A percentile compares a stretch with the other conserved stretches of the same genome.
Evolutionary conservation across 2,113 vertebrate species (phyloP).

Genomic region (Maylandia zebra): DNA sequence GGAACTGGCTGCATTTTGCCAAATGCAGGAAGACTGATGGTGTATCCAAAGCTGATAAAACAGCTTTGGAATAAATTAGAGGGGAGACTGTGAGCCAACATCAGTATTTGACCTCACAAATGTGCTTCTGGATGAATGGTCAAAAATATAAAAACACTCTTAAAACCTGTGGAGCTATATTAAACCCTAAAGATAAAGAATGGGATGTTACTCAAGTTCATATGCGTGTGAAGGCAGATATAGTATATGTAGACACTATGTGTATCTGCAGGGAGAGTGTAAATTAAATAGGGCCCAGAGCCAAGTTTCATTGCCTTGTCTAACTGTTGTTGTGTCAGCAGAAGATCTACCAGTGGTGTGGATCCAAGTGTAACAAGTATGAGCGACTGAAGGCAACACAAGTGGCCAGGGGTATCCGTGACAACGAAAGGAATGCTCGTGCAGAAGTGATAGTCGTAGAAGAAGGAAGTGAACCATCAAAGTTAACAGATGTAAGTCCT

Average conservation of each 20-base stretch:
- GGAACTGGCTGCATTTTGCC: not conserved
- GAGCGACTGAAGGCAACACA: slow-evolving; percentile 84
- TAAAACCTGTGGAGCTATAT: not conserved
- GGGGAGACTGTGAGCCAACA: not conserved
- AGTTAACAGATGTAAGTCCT: slow-evolving; percentile 62
- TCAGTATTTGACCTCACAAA: not conserved
- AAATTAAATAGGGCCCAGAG: not conserved
- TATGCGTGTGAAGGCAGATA: not conserved
- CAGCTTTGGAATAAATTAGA: not conserved
- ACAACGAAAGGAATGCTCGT: slow-evolving; percentile 84
- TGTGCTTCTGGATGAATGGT: not conserved
- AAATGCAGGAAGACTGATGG: not conserved
- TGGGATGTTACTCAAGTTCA: not conserved
- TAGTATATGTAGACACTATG: not conserved
- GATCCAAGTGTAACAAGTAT: slow-evolving; percentile 83
- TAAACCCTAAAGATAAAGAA: not conserved
- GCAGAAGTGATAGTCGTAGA: slow-evolving; percentile 78
- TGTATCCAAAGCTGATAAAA: not conserved
- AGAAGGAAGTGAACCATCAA: slow-evolving; percentile 75
- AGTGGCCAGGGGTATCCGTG: slow-evolving; percentile 83
- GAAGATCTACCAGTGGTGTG: slow-evolving; percentile 91
- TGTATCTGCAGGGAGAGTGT: not conserved
- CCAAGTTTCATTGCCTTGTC: not conserved
- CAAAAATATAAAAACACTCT: not conserved
- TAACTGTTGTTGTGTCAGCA: slow-evolving; percentile 27